These are phyloP conservation scores for Orchestes rusci DNA, from an alignment of 2,888 invertebrate genomes.

Conservation along the genomic window DNA sequence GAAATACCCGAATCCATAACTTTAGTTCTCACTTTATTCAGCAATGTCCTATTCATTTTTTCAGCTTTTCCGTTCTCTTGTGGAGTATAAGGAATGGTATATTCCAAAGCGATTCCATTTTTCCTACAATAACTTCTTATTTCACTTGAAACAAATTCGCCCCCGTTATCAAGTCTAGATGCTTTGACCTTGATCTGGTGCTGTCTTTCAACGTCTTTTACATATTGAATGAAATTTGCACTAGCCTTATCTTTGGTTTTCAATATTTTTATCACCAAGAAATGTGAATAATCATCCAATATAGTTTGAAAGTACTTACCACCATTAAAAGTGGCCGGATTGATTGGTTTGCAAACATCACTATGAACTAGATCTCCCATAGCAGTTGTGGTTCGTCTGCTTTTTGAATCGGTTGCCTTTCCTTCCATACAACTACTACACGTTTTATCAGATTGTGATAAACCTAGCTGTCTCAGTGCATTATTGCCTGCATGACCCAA, in stretches of 20 bases:
- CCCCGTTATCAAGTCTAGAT: too few species aligned
- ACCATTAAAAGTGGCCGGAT: too few species aligned
- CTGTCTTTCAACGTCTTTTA: too few species aligned
- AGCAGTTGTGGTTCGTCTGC: not conserved
- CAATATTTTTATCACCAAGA: constrained; percentile 10
- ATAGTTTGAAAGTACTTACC: too few species aligned
- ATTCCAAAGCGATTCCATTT: constrained; percentile 3
- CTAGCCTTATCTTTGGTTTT: too few species aligned
- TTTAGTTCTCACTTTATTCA: constrained; percentile 16
- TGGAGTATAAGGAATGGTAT: constrained; percentile 6
- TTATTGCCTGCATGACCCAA: constrained; percentile 6
- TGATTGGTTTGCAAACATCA: too few species aligned
- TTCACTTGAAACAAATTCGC: constrained; percentile 7
- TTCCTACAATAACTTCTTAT: constrained; percentile 6
- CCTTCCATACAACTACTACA: constrained; percentile 7
- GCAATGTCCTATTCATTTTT: constrained; percentile 17
- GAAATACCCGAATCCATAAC: constrained; percentile 14
- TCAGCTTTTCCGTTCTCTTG: constrained; percentile 12
- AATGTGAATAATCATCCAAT: constrained; percentile 15
- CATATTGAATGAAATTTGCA: too few species aligned
- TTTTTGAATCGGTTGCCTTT: not conserved
- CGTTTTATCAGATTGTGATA: constrained; percentile 3
- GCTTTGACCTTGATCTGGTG: constrained; percentile 8
- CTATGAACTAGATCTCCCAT: constrained; percentile 16
- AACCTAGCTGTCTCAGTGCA: constrained; percentile 5